Conservation (phyloP, 2,888 invertebrate species). For the Deilephila elpenor region DNA sequence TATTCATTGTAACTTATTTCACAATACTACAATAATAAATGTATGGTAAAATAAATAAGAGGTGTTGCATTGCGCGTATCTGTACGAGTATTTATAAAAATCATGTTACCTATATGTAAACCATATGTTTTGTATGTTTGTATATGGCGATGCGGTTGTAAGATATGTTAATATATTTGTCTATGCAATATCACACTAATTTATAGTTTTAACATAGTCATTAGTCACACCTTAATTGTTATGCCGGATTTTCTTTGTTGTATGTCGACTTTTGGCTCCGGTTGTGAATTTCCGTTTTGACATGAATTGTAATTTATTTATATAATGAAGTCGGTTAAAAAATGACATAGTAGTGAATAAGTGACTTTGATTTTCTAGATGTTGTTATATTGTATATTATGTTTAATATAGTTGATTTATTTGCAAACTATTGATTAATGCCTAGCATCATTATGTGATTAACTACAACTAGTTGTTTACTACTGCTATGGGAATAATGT, state of each 20-base stretch:
- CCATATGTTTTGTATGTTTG: conserved; percentile 37
- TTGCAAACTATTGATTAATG: conserved; percentile 10
- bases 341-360: conserved; percentile 2
- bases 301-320: neutral
- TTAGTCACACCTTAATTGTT: neutral
- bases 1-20: too few relatives aligned
- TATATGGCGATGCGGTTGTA: conserved; percentile 29
- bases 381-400: conserved; percentile 12
- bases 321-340: too few relatives aligned
- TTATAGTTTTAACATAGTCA: neutral
- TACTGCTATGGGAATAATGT: conserved; percentile 3
- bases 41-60: neutral
- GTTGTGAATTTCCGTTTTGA: neutral
- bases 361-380: neutral
- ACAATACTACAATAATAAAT: too few relatives aligned
- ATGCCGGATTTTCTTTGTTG: neutral
- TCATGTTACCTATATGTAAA: conserved; percentile 27
- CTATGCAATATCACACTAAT: conserved; percentile 6
- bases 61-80: conserved; percentile 17
- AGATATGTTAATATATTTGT: conserved; percentile 10
- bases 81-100: conserved; percentile 18
- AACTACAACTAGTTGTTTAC: neutral
- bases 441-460: neutral
- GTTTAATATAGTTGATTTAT: neutral
- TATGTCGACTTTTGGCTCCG: neutral